Evolutionary conservation across 2,888 invertebrate genomes (phyloP).

Genomic region (Meta bourneti): DNA sequence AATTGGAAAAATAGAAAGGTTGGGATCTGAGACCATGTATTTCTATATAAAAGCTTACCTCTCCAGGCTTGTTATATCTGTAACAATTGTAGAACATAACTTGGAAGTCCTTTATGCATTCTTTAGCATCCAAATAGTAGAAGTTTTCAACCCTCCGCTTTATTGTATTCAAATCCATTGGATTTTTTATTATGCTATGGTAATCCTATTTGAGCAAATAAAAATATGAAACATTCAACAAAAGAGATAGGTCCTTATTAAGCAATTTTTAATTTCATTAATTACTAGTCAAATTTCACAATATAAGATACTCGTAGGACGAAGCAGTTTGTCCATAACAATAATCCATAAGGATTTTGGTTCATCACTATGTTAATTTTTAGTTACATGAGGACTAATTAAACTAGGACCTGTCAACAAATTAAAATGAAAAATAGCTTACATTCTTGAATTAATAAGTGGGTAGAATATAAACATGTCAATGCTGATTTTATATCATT

Average conservation of each 20-base stretch:
- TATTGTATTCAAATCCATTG: constrained; percentile 98
- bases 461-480: no score
- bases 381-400: no score
- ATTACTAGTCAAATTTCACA: background rate
- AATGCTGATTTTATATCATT: no score
- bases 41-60: constrained; percentile 83
- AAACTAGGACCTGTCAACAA: no score
- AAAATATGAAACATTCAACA: background rate
- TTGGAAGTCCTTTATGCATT: constrained; percentile 98
- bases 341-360: no score
- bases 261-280: background rate
- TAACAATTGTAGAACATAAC: constrained; percentile 99
- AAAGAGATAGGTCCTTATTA: background rate
- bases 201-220: constrained; percentile 87
- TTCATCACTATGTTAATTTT: no score
- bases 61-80: constrained; percentile 98
- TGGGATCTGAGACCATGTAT: no score
- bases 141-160: constrained; percentile 96
- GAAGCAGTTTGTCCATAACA: no score
- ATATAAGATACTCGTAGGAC: no score
- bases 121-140: constrained; percentile 96
- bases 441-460: no score
- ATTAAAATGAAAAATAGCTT: no score
- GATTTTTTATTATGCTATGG: constrained; percentile 97
- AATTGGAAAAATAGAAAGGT: no score